Conservation (phyloP, 1,140 invertebrate species). For the Diabrotica virgifera region DNA sequence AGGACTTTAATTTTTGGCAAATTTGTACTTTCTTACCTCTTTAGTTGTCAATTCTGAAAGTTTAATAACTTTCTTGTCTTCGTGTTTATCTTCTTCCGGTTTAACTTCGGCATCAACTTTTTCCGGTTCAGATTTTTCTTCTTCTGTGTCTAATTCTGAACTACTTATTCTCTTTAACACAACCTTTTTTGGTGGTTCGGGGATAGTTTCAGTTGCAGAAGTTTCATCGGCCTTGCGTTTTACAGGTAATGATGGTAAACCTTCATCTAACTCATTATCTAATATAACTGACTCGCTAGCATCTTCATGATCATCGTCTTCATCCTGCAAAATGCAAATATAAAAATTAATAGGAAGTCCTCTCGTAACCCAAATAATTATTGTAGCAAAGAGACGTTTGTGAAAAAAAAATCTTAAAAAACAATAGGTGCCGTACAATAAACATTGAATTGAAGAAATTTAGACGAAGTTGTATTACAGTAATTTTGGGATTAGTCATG, state of each 20-base stretch:
- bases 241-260: conserved; percentile 38
- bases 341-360: too few species aligned
- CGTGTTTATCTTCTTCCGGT: conserved; percentile 20
- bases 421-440: too few species aligned
- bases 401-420: background rate
- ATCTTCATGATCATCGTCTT: conserved; percentile 46
- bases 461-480: too few species aligned
- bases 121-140: conserved; percentile 37
- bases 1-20: too few species aligned
- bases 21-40: conserved; percentile 51
- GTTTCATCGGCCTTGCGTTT: conserved; percentile 30
- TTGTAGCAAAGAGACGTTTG: background rate
- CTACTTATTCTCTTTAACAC: conserved; percentile 60
- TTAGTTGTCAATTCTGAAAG: conserved; percentile 60
- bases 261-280: conserved; percentile 45
- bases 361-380: too few species aligned
- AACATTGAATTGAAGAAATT: too few species aligned
- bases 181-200: conserved; percentile 55
- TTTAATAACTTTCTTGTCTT: conserved; percentile 57
- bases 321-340: conserved; percentile 32
- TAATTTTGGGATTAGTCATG: too few species aligned
- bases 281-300: conserved; percentile 40
- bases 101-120: conserved; percentile 44
- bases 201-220: conserved; percentile 34
- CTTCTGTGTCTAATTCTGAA: conserved; percentile 28